Conservation (phyloP, 2,113 vertebrate genomes). For the Gymnogyps californianus region DNA sequence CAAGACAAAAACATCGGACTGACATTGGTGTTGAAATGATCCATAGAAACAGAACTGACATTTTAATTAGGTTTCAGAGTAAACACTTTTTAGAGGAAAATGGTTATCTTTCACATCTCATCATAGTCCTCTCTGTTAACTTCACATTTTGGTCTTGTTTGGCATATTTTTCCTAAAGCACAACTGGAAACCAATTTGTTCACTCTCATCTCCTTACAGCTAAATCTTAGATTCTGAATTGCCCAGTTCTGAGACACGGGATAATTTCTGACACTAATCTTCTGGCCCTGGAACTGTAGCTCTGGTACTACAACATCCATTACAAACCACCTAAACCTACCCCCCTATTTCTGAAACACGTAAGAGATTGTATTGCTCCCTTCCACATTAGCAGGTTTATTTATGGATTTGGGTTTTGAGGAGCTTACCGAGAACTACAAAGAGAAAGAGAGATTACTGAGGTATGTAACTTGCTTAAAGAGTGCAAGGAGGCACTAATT, state of each 20-base stretch:
- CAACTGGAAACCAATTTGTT: neutral
- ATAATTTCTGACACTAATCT: neutral
- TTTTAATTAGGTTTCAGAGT: constrained; percentile 33
- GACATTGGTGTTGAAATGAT: neutral
- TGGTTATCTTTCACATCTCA: constrained; percentile 7
- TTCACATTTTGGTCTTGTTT: constrained; percentile 13
- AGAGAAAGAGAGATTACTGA: neutral
- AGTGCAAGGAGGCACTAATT: neutral
- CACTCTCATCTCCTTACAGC: neutral
- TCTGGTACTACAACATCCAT: neutral
- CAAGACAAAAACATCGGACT: neutral
- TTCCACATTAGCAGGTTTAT: neutral
- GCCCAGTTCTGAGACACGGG: neutral
- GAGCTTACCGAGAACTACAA: neutral
- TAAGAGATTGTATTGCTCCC: neutral
- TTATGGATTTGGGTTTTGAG: constrained; percentile 18
- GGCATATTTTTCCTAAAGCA: neutral
- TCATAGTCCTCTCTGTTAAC: neutral
- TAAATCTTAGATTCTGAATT: neutral
- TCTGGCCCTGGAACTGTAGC: neutral
- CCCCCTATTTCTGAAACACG: neutral
- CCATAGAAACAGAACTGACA: neutral
- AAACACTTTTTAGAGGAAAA: constrained; percentile 20
- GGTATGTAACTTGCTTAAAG: neutral
- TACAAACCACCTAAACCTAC: neutral